Base-by-base conservation (phyloP, 2,888 invertebrate species). In the Drosophila tanythrix region DNA sequence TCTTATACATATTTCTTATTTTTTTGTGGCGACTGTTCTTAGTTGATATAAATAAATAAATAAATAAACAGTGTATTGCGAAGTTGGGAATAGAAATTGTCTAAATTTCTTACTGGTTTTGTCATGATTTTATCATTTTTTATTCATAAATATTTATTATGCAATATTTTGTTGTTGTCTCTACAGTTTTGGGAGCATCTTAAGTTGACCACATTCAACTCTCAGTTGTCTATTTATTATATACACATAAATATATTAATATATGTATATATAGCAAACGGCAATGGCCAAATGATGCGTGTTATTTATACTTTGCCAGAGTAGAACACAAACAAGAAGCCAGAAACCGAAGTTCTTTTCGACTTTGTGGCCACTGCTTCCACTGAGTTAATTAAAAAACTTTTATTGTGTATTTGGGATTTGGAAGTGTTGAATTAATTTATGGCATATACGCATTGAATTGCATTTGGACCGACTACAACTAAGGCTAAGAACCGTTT, bases 331-430 rank as follows among this genome's bases (percentile, higher is more conserved):
- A 60, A 21, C 52, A 58, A 65, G 56, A 65, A 60, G 68, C 43
- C 50, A 25, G 50, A 52, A 63, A 50, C 27, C 48, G 2, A 35
- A n/a, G 25, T 4, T 15, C 2, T 46, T 46, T 13, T 25, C 8
- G 25, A 46, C 46, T 46, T 15, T 15, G 8, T 15, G 8, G 61
- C 57, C 63, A 52, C 55, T 73, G 62, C 46, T 51, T 67, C 69
- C 66, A 69, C 53, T 74, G 43, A 75, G 63, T 90, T 88, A 87
- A 90, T 87, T 90, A 88, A 88, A 90, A 90, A 90, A 86, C 80
- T 88, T 89, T 82, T 50, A 27, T 52, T 48, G 33, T 46, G 31
- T 59, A 58, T 68, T 83, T 74, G 55, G 71, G 73, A 72, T 69
- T 70, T 76, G 15, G 21, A 15, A 43, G 46, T 48, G 43, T 53